Evolutionary conservation across 2,113 vertebrate species (phyloP), one percentile per base, ranked within the genome.

Genomic region (Gopherus flavomarginatus): DNA sequence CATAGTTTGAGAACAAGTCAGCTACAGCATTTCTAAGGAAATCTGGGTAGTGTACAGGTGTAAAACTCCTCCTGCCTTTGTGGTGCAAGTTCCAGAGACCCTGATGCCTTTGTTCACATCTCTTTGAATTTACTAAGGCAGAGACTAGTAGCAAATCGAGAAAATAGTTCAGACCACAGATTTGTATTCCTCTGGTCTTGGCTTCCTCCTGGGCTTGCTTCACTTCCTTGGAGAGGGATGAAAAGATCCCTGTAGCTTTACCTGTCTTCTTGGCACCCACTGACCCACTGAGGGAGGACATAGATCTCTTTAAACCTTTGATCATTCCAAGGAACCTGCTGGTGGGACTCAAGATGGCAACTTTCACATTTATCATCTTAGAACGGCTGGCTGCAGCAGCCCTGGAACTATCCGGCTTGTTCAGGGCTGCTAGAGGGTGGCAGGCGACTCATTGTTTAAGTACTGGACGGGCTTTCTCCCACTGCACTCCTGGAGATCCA

Each of bases 401-500:
- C 42, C n/a, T 93, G 77, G 53, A 21, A 50, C 24, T 14, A 49
- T 92, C 90, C 0, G 98, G 96, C 49, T 96, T 96, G 3, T 98
- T 98, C 3, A 99, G 22, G 99, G 96, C 90, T 97, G 97, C 19
- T 96, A 97, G n/a, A 99, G 31, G 1, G 90, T 94, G 2, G 47
- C 50, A 0, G 98, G 97, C 1, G 96, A 87, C 2, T 91, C 97
- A 3, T 96, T 95, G 44, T 75, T 97, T 92, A 99, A 96, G 72
- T 99, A 99, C 86, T 99, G 98, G 93, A 98, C 98, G 16, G 99
- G 97, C 82, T 96, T 99, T 82, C 98, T 98, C 8, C 99, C 98
- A 31, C 98, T 98, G 97, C 99, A 98, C 96, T 99, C 99, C 27
- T 98, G 97, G 49, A 99, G 29, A 5, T 93, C 96, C 2, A 96